These are phyloP conservation scores for Apocheima hispidaria DNA, from an alignment of 2,888 invertebrate species.

Conservation along the genomic window DNA sequence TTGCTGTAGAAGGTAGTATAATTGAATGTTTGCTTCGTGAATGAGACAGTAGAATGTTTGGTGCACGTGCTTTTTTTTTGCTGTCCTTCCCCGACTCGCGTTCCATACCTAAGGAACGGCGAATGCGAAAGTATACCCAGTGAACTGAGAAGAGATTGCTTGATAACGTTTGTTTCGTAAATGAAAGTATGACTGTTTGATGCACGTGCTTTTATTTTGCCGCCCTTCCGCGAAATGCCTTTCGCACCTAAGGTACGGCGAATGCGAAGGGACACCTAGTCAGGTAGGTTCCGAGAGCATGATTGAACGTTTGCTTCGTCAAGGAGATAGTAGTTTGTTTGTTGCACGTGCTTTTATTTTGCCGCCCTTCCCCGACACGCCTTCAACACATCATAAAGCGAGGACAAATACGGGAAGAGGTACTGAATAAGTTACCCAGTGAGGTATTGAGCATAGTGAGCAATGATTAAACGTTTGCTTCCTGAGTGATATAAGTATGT, in stretches of 20 bases:
- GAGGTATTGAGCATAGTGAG: neutral
- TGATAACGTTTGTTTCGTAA: neutral
- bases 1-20: no score
- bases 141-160: no score
- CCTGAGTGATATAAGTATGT: neutral
- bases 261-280: no score
- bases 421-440: neutral
- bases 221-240: neutral
- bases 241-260: no score
- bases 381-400: no score
- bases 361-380: neutral
- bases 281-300: neutral
- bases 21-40: conserved; percentile 7
- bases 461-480: neutral
- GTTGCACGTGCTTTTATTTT: conserved; percentile 2
- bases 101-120: no score
- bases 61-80: neutral
- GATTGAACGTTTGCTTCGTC: neutral
- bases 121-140: no score
- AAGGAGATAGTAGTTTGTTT: neutral
- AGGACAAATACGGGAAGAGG: no score
- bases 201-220: neutral
- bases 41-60: neutral
- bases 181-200: neutral
- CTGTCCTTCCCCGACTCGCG: neutral